Evolutionary conservation across 2,113 vertebrate species (phyloP), one percentile per base, ranked within the genome.

Genomic region (Siphamia tubifer): DNA sequence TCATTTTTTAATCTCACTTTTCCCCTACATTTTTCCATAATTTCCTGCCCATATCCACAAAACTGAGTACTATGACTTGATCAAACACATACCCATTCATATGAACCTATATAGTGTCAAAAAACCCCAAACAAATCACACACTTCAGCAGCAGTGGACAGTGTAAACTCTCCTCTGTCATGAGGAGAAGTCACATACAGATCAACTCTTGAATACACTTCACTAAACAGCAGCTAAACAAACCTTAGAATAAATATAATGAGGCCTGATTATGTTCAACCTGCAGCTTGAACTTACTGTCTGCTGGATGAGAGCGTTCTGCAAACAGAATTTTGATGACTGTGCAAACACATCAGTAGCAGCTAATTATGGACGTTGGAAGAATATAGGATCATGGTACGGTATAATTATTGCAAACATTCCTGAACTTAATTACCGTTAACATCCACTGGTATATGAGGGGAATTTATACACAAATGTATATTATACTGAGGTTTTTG

Each of bases 341-440:
- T 43, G 8, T 23, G 17, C 17, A 15, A 51, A 35, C 1, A 9
- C 15, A 45, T 39, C 52, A 23, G 28, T 2, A 24, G 43, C 21
- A 30, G 60, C 53, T 77, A 64, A 65, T 47, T 44, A 10, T 19
- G 39, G 24, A 43, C 51, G 44, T 32, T 60, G 32, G 34, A 21
- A 56, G 36, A 38, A 49, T 43, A 48, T 13, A 42, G 23, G n/a
- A 53, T 53, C 15, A 17, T 2, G 15, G 12, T 49, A 45, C 20
- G 27, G 57, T 49, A 21, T 49, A 65, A 77, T 77, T 58, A 73
- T 24, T 44, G 63, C 38, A 72, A 68, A 73, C 68, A 64, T 60
- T 28, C 10, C 52, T 53, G 44, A 30, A 39, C 6, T 21, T 68
- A 40, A 74, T 68, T 39, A 60, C 52, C 42, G 39, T 15, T 19